phyloP scores from a whole-genome alignment of 2,113 vertebrate species.

The Lophochroa leadbeateri region DNA sequence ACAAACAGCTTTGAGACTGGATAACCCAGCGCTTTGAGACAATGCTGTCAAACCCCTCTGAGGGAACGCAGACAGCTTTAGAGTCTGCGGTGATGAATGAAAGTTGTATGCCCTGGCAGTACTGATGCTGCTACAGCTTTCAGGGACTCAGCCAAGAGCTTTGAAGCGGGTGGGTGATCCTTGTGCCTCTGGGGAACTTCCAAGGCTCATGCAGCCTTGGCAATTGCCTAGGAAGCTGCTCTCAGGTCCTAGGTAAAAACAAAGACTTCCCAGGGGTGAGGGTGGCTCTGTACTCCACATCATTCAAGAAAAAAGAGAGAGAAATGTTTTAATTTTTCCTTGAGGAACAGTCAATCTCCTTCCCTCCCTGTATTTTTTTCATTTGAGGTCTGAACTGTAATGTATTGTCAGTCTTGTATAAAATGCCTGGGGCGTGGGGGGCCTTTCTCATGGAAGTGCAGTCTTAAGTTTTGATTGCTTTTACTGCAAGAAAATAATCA shows the following conservation, averaged over 20 bases:
- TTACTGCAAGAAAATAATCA: neutral
- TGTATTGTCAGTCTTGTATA: neutral
- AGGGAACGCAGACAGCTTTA: neutral
- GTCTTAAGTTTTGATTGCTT: neutral
- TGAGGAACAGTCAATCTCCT: neutral
- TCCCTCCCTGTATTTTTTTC: neutral
- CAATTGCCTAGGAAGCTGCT: neutral
- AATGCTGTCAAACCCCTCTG: neutral
- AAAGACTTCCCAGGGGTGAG: neutral
- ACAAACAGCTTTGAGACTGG: neutral
- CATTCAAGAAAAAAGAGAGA: neutral
- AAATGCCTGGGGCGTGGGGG: neutral
- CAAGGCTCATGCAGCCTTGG: neutral
- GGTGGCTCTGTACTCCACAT: neutral
- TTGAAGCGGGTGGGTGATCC: rapidly evolving
- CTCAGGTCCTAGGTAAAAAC: neutral
- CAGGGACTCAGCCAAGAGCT: neutral
- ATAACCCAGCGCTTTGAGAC: neutral
- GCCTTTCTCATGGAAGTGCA: neutral
- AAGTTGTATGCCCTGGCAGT: neutral
- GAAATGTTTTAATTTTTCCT: neutral
- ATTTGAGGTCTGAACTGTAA: neutral
- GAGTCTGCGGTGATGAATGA: neutral
- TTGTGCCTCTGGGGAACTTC: neutral
- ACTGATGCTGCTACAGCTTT: neutral